Evolutionary conservation across 2,113 vertebrate genomes (phyloP).

Genomic region (Cariama cristata): DNA sequence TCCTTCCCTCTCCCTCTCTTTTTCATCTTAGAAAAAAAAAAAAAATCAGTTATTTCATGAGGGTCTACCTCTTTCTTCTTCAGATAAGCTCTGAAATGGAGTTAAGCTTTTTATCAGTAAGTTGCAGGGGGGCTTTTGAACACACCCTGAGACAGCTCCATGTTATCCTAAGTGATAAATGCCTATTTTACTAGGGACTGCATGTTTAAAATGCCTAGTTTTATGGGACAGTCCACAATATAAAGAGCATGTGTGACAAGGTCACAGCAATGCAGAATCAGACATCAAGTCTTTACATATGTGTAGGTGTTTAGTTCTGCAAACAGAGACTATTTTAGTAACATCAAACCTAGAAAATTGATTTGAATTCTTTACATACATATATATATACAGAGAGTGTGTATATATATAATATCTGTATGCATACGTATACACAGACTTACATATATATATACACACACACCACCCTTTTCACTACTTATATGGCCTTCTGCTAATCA

Average conservation of each 20-base stretch:
- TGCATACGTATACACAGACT: not conserved
- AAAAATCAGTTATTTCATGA: slow-evolving; percentile 9
- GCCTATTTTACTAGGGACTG: not conserved
- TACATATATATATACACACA: not conserved
- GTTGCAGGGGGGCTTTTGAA: slow-evolving; percentile 55
- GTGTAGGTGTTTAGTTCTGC: not conserved
- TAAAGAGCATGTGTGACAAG: not conserved
- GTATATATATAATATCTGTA: not conserved
- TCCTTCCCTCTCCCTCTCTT: not conserved
- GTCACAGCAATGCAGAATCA: not conserved
- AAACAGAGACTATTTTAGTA: not conserved
- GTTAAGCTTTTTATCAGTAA: slow-evolving; percentile 72
- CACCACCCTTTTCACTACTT: not conserved
- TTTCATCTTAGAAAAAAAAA: not conserved
- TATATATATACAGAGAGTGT: not conserved
- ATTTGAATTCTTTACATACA: not conserved
- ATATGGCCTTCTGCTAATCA: not conserved
- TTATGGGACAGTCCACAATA: not conserved
- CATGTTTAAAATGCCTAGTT: not conserved
- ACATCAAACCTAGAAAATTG: not conserved
- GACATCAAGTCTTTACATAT: not conserved
- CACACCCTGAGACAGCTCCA: slow-evolving; percentile 40
- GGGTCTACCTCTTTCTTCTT: slow-evolving; percentile 37
- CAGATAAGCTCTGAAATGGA: slow-evolving; percentile 60
- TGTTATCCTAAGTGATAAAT: not conserved